Conservation (phyloP, 2,888 invertebrate species). For the Xylota segnis region DNA sequence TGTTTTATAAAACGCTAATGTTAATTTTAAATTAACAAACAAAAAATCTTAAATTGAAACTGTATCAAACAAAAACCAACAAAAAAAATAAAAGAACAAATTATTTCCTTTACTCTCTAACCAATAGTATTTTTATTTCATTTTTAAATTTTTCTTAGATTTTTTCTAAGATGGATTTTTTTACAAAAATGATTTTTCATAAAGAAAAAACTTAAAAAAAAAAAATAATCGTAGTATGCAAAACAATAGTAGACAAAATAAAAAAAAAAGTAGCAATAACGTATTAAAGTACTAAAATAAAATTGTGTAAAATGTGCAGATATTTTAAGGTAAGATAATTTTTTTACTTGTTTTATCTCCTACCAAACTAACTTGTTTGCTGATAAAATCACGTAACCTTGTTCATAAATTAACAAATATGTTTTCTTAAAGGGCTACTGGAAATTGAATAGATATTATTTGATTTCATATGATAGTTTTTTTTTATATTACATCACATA, state of each 20-base stretch:
- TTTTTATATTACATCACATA: background rate
- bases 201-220: conserved; percentile 19
- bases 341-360: conserved; percentile 52
- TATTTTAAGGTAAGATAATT: conserved; percentile 77
- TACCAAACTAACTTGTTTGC: conserved; percentile 53
- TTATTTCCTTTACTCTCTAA: conserved; percentile 68
- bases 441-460: background rate
- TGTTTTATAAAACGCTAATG: conserved; percentile 59
- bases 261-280: conserved; percentile 45
- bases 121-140: conserved; percentile 73
- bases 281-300: conserved; percentile 52
- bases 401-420: conserved; percentile 39
- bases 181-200: conserved; percentile 34
- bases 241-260: conserved; percentile 32
- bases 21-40: conserved; percentile 65
- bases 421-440: conserved; percentile 3
- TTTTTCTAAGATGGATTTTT: conserved; percentile 76
- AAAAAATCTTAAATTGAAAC: conserved; percentile 41
- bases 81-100: conserved; percentile 57
- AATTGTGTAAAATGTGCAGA: conserved; percentile 77
- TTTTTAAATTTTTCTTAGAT: conserved; percentile 75
- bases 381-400: conserved; percentile 58
- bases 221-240: conserved; percentile 10
- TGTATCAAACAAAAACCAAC: conserved; percentile 60
- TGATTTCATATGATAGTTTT: background rate